Percentiles rank a stretch among this genome's conserved stretches.
Evolutionary conservation across 2,113 vertebrate species (phyloP).

Genomic region (Neodon shergylaensis): DNA sequence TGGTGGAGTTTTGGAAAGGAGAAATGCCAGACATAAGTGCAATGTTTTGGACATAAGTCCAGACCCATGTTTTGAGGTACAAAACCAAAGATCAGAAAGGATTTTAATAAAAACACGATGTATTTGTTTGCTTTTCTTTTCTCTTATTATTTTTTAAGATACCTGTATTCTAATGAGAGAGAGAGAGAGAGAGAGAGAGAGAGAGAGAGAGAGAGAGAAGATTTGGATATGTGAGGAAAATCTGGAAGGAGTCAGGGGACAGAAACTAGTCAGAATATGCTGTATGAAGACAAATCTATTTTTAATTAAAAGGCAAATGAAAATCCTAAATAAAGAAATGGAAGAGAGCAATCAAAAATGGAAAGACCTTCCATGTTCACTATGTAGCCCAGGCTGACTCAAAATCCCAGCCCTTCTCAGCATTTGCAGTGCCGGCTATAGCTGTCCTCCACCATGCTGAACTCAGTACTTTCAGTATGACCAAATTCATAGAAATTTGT

Average conservation of each 20-base stretch:
- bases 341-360: not conserved
- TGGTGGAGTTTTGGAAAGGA: constrained; percentile 51
- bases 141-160: not conserved
- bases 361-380: not conserved
- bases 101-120: not conserved
- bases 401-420: not conserved
- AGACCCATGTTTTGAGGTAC: constrained; percentile 30
- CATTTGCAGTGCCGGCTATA: no score
- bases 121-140: not conserved
- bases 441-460: not conserved
- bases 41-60: not conserved
- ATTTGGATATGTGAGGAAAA: not conserved
- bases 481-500: not conserved
- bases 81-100: constrained; percentile 19
- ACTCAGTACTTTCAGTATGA: not conserved
- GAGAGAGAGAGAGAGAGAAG: not conserved
- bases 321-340: not conserved
- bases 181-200: not conserved
- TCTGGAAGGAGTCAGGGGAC: not conserved
- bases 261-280: not conserved
- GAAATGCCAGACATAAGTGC: constrained; percentile 22
- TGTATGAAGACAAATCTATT: not conserved
- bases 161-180: not conserved
- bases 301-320: not conserved
- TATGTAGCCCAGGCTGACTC: not conserved